Conservation (phyloP, 2,797 vertebrate genomes). For the Gallinago stenura region DNA sequence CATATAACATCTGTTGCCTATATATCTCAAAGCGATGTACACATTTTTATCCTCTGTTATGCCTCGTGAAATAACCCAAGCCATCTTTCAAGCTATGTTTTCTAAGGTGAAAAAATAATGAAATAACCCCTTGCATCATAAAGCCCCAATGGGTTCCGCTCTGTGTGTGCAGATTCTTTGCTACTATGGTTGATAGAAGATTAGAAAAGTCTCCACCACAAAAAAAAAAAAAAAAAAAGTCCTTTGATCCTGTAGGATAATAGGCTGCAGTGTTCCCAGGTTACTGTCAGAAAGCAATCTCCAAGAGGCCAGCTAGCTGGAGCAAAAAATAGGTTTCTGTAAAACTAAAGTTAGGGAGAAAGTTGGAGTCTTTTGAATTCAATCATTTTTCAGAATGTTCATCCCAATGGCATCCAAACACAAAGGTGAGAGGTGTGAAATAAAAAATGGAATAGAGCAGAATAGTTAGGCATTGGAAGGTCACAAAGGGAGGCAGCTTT, state of each 20-base stretch:
- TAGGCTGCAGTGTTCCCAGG: not conserved
- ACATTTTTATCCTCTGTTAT: not conserved
- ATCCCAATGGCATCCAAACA: constrained; percentile 12
- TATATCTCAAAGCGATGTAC: not conserved
- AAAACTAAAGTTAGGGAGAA: constrained; percentile 27
- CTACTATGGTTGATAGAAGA: not conserved
- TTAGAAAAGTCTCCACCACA: not conserved
- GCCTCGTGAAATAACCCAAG: not conserved
- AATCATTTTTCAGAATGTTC: constrained; percentile 13
- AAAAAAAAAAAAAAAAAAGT: not conserved
- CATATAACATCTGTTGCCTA: not conserved
- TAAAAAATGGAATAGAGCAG: constrained; percentile 28
- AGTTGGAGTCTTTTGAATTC: constrained; percentile 21
- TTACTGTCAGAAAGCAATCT: constrained; percentile 55
- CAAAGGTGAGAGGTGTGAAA: constrained; percentile 40
- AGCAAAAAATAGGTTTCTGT: constrained; percentile 54
- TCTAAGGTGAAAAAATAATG: constrained; percentile 8
- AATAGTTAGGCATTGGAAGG: constrained; percentile 28
- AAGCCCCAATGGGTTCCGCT: not conserved
- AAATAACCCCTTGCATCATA: constrained; percentile 3
- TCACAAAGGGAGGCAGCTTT: not conserved
- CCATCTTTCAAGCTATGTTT: not conserved
- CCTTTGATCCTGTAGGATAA: constrained; percentile 52
- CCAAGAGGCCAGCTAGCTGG: constrained; percentile 20
- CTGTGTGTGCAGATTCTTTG: not conserved